Base-by-base conservation (phyloP, 2,888 invertebrate species). In the Cyaniris semiargus region DNA sequence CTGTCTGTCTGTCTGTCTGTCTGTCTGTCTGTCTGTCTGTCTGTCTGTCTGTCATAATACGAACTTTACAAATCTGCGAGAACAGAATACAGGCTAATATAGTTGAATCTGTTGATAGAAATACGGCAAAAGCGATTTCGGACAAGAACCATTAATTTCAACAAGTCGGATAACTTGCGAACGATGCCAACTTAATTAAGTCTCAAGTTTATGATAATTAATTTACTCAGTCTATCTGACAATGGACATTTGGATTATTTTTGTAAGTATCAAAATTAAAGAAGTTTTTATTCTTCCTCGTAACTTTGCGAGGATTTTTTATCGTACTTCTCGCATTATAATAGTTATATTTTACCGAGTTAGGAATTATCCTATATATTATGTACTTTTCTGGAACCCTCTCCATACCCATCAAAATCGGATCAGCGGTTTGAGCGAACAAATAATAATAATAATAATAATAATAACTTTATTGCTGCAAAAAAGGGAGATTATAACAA, bases 161-260 rank as follows among this genome's bases (percentile, higher is more conserved):
- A 79, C 70, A 81, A 82, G 81, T 81, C 80, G 78, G 77, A 80
- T 80, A 80, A 79, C 80, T 82, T 78, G 75, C 74, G 79, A 78
- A 79, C 79, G 80, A 82, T 81, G 78, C 80, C 81, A 81, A 82
- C 81, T 82, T 83, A 83, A 83, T 83, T 83, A 83, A 80, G 76
- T 58, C 78, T 77, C 60, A 81, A 83, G 80, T 81, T 81, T 79
- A 80, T 80, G 77, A 80, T 80, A 81, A 83, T 83, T 83, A 82
- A 81, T 83, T 78, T 81, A 77, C 44, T 53, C n/a, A 66, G 77
- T 79, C 78, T 79, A 79, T 79, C 79, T 78, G 44, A 75, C 72
- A 78, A 80, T 76, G 79, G 77, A 48, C 76, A 71, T 75, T 79
- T 76, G 75, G 77, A 78, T 77, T 80, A 79, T 38, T 80, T 60